Evolutionary conservation across 1,140 invertebrate species (phyloP), one percentile per base, ranked within the genome.

Genomic region (Euborellia annulipes): DNA sequence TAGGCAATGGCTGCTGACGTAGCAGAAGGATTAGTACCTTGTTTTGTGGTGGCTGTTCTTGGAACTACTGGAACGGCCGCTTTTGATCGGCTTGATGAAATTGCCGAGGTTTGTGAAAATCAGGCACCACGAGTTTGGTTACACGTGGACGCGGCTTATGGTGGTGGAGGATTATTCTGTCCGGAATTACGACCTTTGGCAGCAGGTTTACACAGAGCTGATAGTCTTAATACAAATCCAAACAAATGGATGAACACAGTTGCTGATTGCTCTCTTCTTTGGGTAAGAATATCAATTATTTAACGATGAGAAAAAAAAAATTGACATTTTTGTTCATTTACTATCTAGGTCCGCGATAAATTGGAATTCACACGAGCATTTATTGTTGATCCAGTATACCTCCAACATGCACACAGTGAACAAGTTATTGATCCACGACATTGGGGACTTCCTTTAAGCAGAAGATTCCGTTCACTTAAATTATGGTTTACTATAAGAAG

Each of bases 211-310:
- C 79, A 90, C 65, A 77, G 83, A 58, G 88, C 85, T 0, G 82
- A 85, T 56, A 91, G 87, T 0, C 85, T 94, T 58, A 92, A 92
- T 56, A 86, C 83, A 1, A 95, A 95, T 63, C 84, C 89, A 0
- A 92, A 92, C 60, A 95, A 95, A 63, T 91, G 87, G 79, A 68
- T 94, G 55, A 62, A 94, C 16, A 79, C 85, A 0, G 88, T 88
- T 59, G 91, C 90, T 54, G 90, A 94, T 57, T 90, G 86, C 54
- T 89, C 89, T 0, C 79, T 82, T 36, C 66, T 93, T 55, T 94
- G 89, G 89, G 86, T 94, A 1, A 74, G 23, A 27, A 27, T 27
- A 6, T 4, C 4, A 27, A 27, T 27, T 27, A 27, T 27, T 27
- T 27, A 27, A 27, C 23, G 23, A 27, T 6, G 11, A 6, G 23